Conservation (phyloP, 2,113 vertebrate genomes). For the Bos indicus region DNA sequence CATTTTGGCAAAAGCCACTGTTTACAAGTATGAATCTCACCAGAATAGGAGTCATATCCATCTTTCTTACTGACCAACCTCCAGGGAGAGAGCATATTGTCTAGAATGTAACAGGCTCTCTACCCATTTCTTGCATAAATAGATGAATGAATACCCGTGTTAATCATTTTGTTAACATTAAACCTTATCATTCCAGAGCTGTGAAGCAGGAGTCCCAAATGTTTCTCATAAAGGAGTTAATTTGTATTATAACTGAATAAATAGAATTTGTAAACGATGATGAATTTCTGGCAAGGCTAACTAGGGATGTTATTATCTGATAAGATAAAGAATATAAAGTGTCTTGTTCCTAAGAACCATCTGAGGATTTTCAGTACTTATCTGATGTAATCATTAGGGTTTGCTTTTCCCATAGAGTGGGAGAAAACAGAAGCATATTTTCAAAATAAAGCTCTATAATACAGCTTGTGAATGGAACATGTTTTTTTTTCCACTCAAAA, state of each 20-base stretch:
- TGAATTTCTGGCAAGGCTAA: slow-evolving; percentile 4
- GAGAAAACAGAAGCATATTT: background rate
- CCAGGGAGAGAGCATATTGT: background rate
- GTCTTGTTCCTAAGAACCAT: background rate
- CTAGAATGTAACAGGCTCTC: background rate
- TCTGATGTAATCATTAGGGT: background rate
- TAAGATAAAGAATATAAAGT: slow-evolving; percentile 7
- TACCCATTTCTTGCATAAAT: background rate
- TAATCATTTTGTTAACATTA: slow-evolving; percentile 11
- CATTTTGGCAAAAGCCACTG: background rate
- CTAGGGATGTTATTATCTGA: background rate
- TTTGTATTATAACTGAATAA: slow-evolving; percentile 24
- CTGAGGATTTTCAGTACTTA: background rate
- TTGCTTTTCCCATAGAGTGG: background rate
- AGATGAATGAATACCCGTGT: background rate
- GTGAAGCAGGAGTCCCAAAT: background rate
- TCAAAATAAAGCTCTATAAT: background rate
- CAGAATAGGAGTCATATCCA: background rate
- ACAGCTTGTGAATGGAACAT: background rate
- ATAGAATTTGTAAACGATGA: background rate
- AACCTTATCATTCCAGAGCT: background rate
- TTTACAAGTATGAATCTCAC: background rate
- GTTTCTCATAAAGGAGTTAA: slow-evolving; percentile 17
- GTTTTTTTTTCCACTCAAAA: slow-evolving; percentile 17
- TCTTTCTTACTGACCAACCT: background rate